Percentiles rank a stretch among this genome's conserved stretches.
These are phyloP conservation scores for Bombus confusus DNA, from an alignment of 1,140 invertebrate genomes.

Conservation along the genomic window DNA sequence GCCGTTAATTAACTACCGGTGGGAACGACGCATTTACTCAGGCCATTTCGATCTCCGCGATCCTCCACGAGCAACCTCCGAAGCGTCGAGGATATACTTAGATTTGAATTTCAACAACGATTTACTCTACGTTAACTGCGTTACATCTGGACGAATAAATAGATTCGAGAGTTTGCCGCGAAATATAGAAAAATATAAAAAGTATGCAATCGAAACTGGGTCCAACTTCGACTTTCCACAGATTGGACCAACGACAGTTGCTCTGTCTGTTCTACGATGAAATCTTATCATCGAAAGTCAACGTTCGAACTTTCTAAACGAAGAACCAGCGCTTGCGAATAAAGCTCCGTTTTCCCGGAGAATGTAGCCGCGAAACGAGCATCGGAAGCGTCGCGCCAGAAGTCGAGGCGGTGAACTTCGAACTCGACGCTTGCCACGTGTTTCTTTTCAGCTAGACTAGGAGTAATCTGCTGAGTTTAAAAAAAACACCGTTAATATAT, in stretches of 20 bases:
- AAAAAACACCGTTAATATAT: constrained; percentile 36
- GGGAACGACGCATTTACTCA: background rate
- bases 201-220: background rate
- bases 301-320: too few species aligned
- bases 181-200: background rate
- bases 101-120: background rate
- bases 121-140: background rate
- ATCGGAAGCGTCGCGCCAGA: background rate
- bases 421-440: background rate
- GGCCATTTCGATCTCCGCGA: background rate
- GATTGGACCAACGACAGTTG: too few species aligned
- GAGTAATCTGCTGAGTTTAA: background rate
- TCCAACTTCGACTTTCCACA: background rate
- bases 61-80: background rate
- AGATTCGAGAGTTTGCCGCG: background rate
- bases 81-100: background rate
- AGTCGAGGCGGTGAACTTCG: background rate
- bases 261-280: background rate
- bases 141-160: background rate
- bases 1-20: background rate
- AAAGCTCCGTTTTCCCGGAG: background rate
- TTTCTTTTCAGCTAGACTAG: background rate
- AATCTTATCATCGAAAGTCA: background rate
- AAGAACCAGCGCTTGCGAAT: background rate
- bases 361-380: background rate